These are phyloP conservation scores for Magallana angulata DNA, from an alignment of 1,140 invertebrate species.

Conservation along the genomic window DNA sequence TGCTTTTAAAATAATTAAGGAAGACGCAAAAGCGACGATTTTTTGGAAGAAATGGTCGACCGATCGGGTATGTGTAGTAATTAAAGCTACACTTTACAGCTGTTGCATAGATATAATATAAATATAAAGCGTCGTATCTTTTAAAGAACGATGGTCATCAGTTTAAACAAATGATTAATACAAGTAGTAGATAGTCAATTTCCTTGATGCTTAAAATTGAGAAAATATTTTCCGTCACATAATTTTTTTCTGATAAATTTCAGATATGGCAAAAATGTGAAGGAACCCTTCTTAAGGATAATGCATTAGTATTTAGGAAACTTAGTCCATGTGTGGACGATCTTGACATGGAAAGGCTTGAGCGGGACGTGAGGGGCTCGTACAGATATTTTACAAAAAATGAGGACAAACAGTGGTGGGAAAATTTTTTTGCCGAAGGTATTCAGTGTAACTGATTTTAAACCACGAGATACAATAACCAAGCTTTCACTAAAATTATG, in stretches of 20 bases:
- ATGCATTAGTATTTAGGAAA: neutral
- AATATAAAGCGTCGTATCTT: too few relatives aligned
- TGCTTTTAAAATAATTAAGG: neutral
- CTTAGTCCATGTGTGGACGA: neutral
- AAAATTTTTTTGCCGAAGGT: neutral
- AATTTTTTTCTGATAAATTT: neutral
- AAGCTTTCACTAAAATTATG: neutral
- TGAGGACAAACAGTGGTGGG: constrained; percentile 8
- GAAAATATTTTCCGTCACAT: too few relatives aligned
- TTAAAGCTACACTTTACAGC: too few relatives aligned
- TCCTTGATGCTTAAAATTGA: too few relatives aligned
- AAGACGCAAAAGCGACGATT: neutral
- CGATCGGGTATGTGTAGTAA: too few relatives aligned
- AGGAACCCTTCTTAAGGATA: neutral
- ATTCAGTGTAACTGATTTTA: neutral
- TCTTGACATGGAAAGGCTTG: neutral
- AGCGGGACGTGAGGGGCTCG: neutral
- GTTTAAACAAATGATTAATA: too few relatives aligned
- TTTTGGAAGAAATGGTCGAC: neutral
- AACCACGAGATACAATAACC: neutral
- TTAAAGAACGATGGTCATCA: too few relatives aligned
- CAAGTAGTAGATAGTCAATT: too few relatives aligned
- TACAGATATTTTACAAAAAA: neutral
- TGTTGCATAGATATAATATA: too few relatives aligned
- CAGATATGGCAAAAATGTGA: constrained; percentile 13